These are phyloP conservation scores for Pogona vitticeps DNA, from an alignment of 2,113 vertebrate genomes.

Conservation along the genomic window DNA sequence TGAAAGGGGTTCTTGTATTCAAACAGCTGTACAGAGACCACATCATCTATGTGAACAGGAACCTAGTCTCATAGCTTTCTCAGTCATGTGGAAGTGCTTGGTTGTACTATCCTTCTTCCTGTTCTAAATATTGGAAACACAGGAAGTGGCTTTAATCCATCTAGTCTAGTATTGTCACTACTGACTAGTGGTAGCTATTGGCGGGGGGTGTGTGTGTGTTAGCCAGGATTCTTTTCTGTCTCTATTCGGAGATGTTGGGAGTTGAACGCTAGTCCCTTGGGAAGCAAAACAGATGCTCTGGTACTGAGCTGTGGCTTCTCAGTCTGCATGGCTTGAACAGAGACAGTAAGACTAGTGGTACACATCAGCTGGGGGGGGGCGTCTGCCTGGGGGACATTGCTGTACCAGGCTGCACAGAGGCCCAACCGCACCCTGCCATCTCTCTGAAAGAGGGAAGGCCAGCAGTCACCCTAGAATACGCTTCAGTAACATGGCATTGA, in stretches of 20 bases:
- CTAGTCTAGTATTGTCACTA: neutral
- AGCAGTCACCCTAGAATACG: neutral
- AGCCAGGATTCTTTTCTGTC: neutral
- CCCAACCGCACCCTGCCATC: neutral
- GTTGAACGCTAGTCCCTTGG: neutral
- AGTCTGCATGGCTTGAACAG: neutral
- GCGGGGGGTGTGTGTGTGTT: neutral
- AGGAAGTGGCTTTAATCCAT: neutral
- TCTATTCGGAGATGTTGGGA: neutral
- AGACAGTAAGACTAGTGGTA: neutral
- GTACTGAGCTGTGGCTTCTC: neutral
- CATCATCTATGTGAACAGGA: neutral
- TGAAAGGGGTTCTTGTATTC: neutral
- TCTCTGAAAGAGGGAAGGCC: neutral
- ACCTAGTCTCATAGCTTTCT: neutral
- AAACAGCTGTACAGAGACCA: neutral
- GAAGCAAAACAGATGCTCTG: too few species aligned
- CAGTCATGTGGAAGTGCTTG: neutral
- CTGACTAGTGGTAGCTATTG: neutral
- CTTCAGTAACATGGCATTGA: neutral
- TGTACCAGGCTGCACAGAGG: neutral
- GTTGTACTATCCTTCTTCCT: neutral
- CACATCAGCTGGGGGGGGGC: neutral
- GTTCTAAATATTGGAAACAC: neutral
- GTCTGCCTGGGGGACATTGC: too few species aligned